Conservation (phyloP, 2,888 invertebrate species). For the Nasonia oneida region DNA sequence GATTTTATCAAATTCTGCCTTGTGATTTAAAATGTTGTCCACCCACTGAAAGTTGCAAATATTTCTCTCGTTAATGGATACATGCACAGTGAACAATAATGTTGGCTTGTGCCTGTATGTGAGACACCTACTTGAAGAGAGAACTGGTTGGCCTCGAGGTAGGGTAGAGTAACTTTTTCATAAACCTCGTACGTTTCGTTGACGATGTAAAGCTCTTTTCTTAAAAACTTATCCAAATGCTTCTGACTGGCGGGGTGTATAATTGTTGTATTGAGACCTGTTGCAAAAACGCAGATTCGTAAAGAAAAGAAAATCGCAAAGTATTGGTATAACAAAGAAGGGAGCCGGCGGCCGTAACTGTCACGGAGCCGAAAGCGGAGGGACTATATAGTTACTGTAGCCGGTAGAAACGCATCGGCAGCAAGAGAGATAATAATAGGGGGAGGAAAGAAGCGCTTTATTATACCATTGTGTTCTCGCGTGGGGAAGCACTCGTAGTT, state of each 20-base stretch:
- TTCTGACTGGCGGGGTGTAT: slow-evolving; percentile 96
- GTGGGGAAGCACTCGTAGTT: slow-evolving; percentile 88
- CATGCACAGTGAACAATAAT: no score
- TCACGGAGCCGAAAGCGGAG: neutral
- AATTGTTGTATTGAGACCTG: slow-evolving; percentile 92
- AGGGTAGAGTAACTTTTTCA: slow-evolving; percentile 87
- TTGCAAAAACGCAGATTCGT: slow-evolving; percentile 23
- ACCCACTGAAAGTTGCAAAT: slow-evolving; percentile 89
- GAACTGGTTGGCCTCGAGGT: slow-evolving; percentile 87
- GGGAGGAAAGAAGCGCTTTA: slow-evolving; percentile 70
- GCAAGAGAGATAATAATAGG: neutral
- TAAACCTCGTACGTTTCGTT: slow-evolving; percentile 93
- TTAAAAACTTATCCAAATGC: slow-evolving; percentile 92
- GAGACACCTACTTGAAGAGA: slow-evolving; percentile 85
- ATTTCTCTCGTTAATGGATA: slow-evolving; percentile 31
- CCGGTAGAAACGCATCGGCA: neutral
- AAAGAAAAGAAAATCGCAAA: neutral
- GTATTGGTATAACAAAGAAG: neutral
- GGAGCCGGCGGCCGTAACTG: neutral
- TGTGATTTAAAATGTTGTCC: slow-evolving; percentile 96
- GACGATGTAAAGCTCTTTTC: slow-evolving; percentile 87
- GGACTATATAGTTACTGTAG: neutral
- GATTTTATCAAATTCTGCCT: slow-evolving; percentile 93
- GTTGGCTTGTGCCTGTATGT: slow-evolving; percentile 61
- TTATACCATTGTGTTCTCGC: slow-evolving; percentile 83